Conservation (phyloP, 35 echinoderm and acorn worm species). For the Chiridota heheva region DNA sequence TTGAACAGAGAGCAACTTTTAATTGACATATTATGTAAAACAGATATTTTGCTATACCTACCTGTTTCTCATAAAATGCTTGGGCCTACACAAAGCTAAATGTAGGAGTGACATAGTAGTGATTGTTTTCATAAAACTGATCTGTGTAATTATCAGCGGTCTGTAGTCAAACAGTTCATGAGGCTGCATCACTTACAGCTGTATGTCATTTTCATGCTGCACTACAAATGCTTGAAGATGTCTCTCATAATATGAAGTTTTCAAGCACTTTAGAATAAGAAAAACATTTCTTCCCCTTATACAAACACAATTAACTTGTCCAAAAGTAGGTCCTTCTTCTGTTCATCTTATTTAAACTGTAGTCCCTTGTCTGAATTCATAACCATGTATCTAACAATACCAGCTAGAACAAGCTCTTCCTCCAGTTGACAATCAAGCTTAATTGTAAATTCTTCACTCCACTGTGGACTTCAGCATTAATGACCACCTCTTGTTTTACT, state of each 20-base stretch:
- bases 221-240: constrained; percentile 51
- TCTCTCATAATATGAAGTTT: constrained; percentile 47
- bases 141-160: constrained; percentile 16
- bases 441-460: background rate
- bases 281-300: constrained; percentile 12
- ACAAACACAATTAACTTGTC: constrained; percentile 22
- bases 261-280: constrained; percentile 13
- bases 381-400: constrained; percentile 23
- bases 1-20: background rate
- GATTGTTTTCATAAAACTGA: constrained; percentile 21
- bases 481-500: constrained; percentile 21
- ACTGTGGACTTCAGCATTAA: background rate
- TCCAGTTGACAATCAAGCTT: background rate
- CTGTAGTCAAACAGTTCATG: constrained; percentile 33
- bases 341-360: constrained; percentile 33
- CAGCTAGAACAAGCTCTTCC: constrained; percentile 37
- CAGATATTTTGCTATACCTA: background rate
- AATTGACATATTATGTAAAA: constrained; percentile 2
- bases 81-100: constrained; percentile 6
- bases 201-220: background rate
- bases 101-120: constrained; percentile 12
- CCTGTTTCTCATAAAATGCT: background rate
- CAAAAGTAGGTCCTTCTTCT: constrained; percentile 54
- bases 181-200: background rate
- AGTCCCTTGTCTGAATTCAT: constrained; percentile 29